Evolutionary conservation across 2,797 vertebrate species (phyloP).

Genomic region (Dendrocincla fuliginosa): DNA sequence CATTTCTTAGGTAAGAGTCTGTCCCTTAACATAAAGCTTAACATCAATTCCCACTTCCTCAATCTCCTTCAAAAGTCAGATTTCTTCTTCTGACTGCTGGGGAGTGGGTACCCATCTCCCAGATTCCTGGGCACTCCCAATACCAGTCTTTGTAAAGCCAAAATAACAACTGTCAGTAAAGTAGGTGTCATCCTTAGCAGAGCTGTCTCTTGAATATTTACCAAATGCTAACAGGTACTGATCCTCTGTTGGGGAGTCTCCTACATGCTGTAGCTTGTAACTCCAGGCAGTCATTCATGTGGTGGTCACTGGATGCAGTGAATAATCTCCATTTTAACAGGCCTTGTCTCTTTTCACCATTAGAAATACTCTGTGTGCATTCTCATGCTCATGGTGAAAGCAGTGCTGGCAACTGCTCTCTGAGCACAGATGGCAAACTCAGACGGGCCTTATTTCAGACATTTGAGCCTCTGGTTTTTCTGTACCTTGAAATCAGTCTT

Average conservation of each 20-base stretch:
- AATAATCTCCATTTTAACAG: neutral
- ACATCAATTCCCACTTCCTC: neutral
- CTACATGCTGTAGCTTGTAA: rapidly evolving
- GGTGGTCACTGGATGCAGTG: neutral
- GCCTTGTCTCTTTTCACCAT: neutral
- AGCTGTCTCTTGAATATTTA: neutral
- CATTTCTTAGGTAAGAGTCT: neutral
- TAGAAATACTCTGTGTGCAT: rapidly evolving
- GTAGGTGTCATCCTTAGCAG: neutral
- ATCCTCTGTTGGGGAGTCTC: neutral
- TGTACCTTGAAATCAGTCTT: neutral
- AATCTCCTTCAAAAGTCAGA: neutral
- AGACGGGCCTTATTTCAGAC: neutral
- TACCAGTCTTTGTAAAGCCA: neutral
- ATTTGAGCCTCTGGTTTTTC: neutral
- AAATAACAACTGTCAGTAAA: neutral
- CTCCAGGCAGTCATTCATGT: neutral
- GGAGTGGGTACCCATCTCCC: neutral
- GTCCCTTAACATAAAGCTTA: neutral
- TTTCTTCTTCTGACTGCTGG: neutral
- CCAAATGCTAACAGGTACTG: rapidly evolving
- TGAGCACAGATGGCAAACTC: neutral
- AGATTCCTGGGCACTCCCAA: neutral
- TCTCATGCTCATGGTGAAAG: neutral
- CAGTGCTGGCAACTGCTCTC: neutral